phyloP scores from a whole-genome alignment of 2,113 vertebrate genomes.

The Pantherophis guttatus region DNA sequence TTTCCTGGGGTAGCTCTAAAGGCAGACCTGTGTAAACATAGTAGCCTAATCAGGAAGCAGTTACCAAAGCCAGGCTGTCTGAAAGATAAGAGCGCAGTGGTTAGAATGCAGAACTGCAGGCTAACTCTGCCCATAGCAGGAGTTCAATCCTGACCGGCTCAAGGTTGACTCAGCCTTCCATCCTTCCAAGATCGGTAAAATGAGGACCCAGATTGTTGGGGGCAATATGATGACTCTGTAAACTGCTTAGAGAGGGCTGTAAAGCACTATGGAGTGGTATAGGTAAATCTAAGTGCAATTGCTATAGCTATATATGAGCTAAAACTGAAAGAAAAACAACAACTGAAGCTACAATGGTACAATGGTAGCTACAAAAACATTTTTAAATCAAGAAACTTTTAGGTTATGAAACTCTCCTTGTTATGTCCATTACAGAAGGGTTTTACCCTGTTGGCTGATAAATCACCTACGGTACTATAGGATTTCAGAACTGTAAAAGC shows the following conservation, averaged over 20 bases:
- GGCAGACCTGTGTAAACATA: not conserved
- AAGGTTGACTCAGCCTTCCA: too few species aligned
- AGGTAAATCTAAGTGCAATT: too few species aligned
- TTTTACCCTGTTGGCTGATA: not conserved
- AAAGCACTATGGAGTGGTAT: too few species aligned
- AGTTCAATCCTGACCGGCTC: too few species aligned
- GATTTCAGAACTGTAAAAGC: not conserved
- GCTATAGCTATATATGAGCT: not conserved
- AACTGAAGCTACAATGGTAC: not conserved
- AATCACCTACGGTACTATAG: not conserved
- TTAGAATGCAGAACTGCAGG: too few species aligned
- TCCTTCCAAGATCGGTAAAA: too few species aligned
- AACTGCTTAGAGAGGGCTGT: too few species aligned
- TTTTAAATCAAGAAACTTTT: not conserved
- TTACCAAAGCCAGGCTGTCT: not conserved
- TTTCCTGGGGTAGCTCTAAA: not conserved
- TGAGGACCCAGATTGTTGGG: too few species aligned
- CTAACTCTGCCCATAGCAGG: too few species aligned
- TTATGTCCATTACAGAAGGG: not conserved
- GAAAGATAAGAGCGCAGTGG: not conserved
- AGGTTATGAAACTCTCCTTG: not conserved
- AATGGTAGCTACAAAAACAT: not conserved
- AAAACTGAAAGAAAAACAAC: not conserved
- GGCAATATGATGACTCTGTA: too few species aligned
- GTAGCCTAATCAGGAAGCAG: not conserved